A percentile compares a stretch with the other conserved stretches of the same genome.
Evolutionary conservation across 2,113 vertebrate species (phyloP).

Genomic region (Neotoma lepida): DNA sequence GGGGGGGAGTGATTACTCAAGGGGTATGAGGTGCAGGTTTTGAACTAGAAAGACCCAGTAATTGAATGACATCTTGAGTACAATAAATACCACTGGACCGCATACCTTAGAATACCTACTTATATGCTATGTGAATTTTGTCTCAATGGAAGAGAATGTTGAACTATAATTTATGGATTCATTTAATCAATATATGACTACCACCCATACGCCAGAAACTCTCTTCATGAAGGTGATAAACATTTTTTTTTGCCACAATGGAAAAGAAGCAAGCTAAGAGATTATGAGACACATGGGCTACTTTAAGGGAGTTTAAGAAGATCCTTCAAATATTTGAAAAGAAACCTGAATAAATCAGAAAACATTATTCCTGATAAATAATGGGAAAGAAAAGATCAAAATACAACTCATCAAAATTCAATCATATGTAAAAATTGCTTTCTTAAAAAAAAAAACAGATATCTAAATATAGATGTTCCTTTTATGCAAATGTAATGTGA

Average conservation of each 20-base stretch:
- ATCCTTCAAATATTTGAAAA: background rate
- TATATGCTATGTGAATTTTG: background rate
- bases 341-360: background rate
- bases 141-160: background rate
- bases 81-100: background rate
- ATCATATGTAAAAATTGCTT: background rate
- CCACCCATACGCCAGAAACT: background rate
- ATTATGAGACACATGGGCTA: background rate
- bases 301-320: background rate
- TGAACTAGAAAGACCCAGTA: background rate
- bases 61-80: background rate
- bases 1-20: background rate
- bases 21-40: background rate
- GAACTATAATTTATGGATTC: background rate
- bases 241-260: background rate
- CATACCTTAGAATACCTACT: background rate
- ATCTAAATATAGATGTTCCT: background rate
- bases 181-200: background rate
- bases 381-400: background rate
- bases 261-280: background rate
- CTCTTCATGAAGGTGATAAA: background rate
- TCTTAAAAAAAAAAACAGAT: background rate
- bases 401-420: conserved; percentile 25
- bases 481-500: background rate
- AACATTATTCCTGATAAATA: background rate